Evolutionary conservation across 2,113 vertebrate species (phyloP).

Genomic region (Tricholaema leucomelas): DNA sequence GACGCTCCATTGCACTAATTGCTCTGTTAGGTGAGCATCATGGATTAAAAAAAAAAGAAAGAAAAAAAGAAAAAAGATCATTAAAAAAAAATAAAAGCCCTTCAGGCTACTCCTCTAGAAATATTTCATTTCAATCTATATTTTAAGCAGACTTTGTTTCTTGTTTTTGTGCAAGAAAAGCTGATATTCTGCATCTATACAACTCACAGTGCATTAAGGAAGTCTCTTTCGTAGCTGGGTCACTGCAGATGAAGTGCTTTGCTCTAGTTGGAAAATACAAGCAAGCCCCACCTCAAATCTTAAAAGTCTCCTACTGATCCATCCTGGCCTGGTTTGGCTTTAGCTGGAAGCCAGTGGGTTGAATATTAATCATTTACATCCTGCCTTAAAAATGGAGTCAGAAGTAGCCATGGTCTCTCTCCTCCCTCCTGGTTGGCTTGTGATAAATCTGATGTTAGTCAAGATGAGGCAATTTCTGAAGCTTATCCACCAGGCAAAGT

Average conservation of each 20-base stretch:
- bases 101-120: conserved; percentile 76
- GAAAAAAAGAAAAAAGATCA: conserved; percentile 63
- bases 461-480: neutral
- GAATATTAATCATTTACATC: neutral
- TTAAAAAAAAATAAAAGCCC: conserved; percentile 67
- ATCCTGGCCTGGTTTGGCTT: neutral
- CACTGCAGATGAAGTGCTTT: neutral
- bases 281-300: neutral
- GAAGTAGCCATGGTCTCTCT: neutral
- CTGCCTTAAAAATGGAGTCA: neutral
- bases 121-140: conserved; percentile 75
- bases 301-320: neutral
- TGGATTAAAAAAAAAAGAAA: conserved; percentile 46
- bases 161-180: conserved; percentile 34
- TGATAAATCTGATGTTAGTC: neutral
- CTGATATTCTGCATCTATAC: neutral
- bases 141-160: conserved; percentile 44
- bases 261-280: neutral
- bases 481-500: neutral
- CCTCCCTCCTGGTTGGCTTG: neutral
- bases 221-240: neutral
- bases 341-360: neutral
- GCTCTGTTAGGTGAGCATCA: conserved; percentile 80
- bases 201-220: neutral
- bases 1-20: conserved; percentile 75